Percentiles rank a stretch among this genome's conserved stretches.
phyloP scores from a whole-genome alignment of 2,113 vertebrate species.

The Chiloscyllium plagiosum region DNA sequence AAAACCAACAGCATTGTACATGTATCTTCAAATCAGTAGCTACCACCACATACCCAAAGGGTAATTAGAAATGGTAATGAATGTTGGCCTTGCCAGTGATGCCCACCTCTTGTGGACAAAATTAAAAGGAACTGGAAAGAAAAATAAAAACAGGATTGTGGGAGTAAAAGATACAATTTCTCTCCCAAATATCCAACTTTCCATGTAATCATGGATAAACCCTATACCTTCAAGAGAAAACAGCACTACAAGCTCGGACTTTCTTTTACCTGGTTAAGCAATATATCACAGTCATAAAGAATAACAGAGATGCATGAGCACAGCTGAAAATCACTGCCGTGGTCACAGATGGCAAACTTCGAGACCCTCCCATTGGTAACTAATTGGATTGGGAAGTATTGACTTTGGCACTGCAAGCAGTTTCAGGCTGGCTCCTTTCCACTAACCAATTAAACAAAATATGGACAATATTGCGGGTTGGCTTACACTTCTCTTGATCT shows the following conservation, averaged over 20 bases:
- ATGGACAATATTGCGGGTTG: conserved; percentile 32
- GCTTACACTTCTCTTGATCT: conserved; percentile 24
- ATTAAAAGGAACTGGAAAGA: background rate
- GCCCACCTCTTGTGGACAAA: background rate
- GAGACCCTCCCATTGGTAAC: conserved; percentile 32
- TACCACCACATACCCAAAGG: background rate
- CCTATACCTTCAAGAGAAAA: background rate
- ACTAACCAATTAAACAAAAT: conserved; percentile 35
- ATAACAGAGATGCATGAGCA: conserved; percentile 15
- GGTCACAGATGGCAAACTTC: conserved; percentile 37
- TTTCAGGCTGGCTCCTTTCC: conserved; percentile 17
- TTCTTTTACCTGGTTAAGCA: conserved; percentile 1
- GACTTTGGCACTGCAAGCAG: conserved; percentile 28
- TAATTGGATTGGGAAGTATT: conserved; percentile 36
- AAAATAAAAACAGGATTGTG: background rate
- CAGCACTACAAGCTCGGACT: background rate
- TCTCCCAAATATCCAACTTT: background rate
- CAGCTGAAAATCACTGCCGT: conserved; percentile 6
- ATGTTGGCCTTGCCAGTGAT: background rate
- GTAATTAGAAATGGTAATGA: background rate
- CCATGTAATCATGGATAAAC: background rate
- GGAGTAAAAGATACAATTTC: background rate
- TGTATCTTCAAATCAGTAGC: background rate
- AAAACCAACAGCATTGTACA: background rate
- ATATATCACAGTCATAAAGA: conserved; percentile 18